Evolutionary conservation across 2,113 vertebrate genomes (phyloP), one percentile per base, ranked within the genome.

Genomic region (Pimephales promelas): DNA sequence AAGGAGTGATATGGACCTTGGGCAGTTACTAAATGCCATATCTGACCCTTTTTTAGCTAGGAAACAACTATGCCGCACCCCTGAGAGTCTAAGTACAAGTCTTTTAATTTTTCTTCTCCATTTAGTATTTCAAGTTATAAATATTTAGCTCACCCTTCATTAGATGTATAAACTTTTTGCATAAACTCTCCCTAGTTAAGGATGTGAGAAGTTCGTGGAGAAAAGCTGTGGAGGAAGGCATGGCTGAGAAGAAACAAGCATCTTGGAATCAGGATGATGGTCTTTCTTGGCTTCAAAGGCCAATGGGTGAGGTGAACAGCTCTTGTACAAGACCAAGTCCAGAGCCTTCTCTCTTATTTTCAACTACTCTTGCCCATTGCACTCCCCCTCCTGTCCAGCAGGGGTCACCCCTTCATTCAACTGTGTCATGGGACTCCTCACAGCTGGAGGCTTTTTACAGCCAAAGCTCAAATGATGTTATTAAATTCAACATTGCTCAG

Each of bases 31-130:
- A 34, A 86, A 75, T 8, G 90, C 83, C 26, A 86, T 96, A 36
- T 92, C 87, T 75, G 91, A 97, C 83, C 95, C 97, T 0, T 97
- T 98, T 90, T 88, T 95, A 84, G 88, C 95, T 10, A 94, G 87
- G 70, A 96, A 93, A 9, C 92, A 97, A 89, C 92, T 97, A 81
- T 93, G 94, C 4, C 93, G 94, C 43, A 98, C 97, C 68, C 97
- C 97, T 68, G 96, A 98, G 88, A 96, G 95, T 81, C 90, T 98
- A 80, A 90, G 97, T 98, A 92, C 94, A 36, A 34, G 96, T 94
- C 3, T 0, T 52, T 31, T 54, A 9, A 26, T 74, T 24, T 74
- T 24, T 14, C 0, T 3, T 72, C 16, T 20, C 10, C n/a, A 71
- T 11, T 24, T 45, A 47, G 40, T 24, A 24, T 72, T 52, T 68